Evolutionary conservation across 2,797 vertebrate genomes (phyloP).

Genomic region (Hypotaenidia philippensis): DNA sequence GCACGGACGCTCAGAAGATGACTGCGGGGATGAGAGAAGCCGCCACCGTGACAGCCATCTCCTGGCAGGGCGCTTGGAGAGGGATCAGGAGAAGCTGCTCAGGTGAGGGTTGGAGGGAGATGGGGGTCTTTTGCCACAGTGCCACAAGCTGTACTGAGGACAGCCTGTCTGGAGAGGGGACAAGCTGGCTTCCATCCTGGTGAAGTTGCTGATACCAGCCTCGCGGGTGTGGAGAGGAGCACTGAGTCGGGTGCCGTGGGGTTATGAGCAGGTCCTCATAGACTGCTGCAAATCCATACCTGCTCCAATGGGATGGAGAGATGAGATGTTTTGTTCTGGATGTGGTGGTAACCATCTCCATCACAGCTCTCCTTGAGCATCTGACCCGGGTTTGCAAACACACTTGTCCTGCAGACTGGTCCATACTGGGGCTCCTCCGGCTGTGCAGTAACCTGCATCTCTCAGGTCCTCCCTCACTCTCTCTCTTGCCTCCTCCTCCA

Average conservation of each 20-base stretch:
- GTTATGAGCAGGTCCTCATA: neutral
- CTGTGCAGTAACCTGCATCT: accelerated
- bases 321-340: neutral
- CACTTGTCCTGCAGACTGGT: accelerated
- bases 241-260: accelerated
- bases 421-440: neutral
- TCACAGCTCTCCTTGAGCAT: neutral
- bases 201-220: neutral
- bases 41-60: constrained; percentile 90
- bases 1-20: constrained; percentile 85
- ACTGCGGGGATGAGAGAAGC: constrained; percentile 86
- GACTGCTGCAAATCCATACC: neutral
- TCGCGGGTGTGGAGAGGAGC: neutral
- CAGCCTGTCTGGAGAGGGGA: neutral
- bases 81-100: constrained; percentile 95
- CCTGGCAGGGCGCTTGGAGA: constrained; percentile 88
- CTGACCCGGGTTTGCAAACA: neutral
- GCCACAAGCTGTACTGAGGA: neutral
- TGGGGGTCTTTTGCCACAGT: neutral
- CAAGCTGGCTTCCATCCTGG: neutral
- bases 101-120: constrained; percentile 79
- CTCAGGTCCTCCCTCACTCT: neutral
- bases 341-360: neutral
- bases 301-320: neutral
- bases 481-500: neutral